Conservation (phyloP, 2,888 invertebrate genomes). For the Dendrolimus pini region DNA sequence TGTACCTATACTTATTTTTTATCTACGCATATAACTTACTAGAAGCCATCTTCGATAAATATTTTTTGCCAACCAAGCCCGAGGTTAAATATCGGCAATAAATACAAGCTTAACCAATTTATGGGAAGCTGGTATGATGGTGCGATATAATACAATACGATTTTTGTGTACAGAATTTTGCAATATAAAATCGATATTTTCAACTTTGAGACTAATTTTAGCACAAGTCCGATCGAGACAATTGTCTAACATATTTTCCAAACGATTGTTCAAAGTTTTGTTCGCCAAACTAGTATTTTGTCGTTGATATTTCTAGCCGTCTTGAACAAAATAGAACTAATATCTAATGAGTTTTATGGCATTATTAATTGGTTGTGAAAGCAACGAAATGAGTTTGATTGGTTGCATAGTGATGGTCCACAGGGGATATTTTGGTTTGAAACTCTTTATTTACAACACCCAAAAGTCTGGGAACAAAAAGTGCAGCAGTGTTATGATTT, state of each 20-base stretch:
- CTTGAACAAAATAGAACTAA: too few species aligned
- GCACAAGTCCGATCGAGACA: slow-evolving; percentile 5
- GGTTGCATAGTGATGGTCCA: too few species aligned
- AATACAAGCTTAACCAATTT: slow-evolving; percentile 3
- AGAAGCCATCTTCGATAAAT: background rate
- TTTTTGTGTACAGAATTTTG: background rate
- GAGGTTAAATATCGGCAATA: background rate
- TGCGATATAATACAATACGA: background rate
- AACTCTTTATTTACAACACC: too few species aligned
- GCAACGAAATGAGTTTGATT: too few species aligned
- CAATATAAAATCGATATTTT: background rate
- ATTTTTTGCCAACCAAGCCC: background rate
- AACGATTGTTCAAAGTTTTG: background rate
- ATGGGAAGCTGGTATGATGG: background rate
- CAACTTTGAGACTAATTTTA: slow-evolving; percentile 8
- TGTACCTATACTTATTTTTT: too few species aligned
- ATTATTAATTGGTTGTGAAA: too few species aligned
- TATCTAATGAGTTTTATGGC: too few species aligned
- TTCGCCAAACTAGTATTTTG: background rate
- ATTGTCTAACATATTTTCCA: background rate
- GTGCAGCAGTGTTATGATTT: too few species aligned
- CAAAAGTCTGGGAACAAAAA: too few species aligned
- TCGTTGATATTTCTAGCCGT: background rate
- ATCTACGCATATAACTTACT: too few species aligned
- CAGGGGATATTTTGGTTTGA: too few species aligned